Percentiles rank a stretch among this genome's conserved stretches.
Conservation (phyloP, 2,797 vertebrate species). For the Sciurus carolinensis region DNA sequence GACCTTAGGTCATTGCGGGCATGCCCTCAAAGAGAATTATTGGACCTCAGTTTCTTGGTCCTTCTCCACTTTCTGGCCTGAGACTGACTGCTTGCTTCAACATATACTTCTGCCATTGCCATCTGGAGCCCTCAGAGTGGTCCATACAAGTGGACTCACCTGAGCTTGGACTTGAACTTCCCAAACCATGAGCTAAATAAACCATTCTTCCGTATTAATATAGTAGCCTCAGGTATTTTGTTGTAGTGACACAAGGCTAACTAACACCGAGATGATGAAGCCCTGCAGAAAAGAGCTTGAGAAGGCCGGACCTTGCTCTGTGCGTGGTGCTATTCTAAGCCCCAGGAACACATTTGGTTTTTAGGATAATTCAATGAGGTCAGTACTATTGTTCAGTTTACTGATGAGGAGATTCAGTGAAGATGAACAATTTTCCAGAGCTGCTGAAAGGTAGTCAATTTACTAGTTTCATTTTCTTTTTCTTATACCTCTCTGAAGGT, state of each 20-base stretch:
- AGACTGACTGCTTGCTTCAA: neutral
- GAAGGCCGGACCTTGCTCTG: neutral
- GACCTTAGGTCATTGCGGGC: neutral
- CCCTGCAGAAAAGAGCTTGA: neutral
- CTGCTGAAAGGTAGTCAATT: neutral
- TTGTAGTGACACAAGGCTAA: neutral
- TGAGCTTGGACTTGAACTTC: neutral
- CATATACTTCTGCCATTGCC: neutral
- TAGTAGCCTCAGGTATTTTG: neutral
- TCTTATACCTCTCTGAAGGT: conserved; percentile 21
- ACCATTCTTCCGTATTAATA: neutral
- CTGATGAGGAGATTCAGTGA: neutral
- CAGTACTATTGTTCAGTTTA: neutral
- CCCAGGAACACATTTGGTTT: neutral
- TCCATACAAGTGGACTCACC: neutral
- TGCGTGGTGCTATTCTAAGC: neutral
- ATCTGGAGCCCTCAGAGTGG: neutral
- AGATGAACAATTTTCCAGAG: neutral
- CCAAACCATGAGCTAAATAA: neutral
- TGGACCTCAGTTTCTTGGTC: neutral
- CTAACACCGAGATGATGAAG: neutral
- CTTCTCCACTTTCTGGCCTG: neutral
- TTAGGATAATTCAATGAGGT: neutral
- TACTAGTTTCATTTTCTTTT: conserved; percentile 56
- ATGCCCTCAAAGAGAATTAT: neutral